Conservation (phyloP, 2,797 vertebrate genomes). For the Channa striata region DNA sequence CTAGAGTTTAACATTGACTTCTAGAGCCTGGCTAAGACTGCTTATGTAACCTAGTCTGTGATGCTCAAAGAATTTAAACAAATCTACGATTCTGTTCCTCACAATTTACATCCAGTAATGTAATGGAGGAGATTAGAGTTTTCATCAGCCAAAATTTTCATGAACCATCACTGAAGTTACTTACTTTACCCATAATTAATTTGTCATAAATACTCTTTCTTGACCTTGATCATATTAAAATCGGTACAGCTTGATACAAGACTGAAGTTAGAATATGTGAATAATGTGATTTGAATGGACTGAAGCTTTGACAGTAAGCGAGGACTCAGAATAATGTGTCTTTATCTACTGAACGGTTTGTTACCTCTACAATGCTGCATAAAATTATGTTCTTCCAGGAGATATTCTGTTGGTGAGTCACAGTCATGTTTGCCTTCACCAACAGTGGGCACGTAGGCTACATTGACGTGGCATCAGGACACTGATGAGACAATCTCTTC, state of each 20-base stretch:
- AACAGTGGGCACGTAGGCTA: conserved; percentile 14
- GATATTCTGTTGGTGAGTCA: conserved; percentile 38
- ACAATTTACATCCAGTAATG: neutral
- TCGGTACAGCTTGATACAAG: neutral
- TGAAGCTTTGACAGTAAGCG: conserved; percentile 4
- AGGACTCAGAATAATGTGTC: conserved; percentile 36
- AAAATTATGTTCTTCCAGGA: conserved; percentile 21
- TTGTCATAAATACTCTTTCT: neutral
- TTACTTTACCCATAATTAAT: neutral
- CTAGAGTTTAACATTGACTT: neutral
- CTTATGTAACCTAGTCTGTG: too few species aligned
- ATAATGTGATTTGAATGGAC: conserved; percentile 9
- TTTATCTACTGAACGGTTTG: conserved; percentile 23
- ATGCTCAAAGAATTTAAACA: too few species aligned
- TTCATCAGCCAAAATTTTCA: neutral
- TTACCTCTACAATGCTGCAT: conserved; percentile 17
- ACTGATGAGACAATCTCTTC: conserved; percentile 27
- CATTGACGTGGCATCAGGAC: conserved; percentile 29
- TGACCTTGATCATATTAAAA: too few species aligned
- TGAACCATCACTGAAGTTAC: neutral
- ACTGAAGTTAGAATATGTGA: neutral
- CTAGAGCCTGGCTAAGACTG: neutral
- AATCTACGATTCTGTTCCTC: neutral
- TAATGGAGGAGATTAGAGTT: neutral
- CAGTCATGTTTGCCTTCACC: conserved; percentile 5